Percentiles rank a stretch among this genome's conserved stretches.
Evolutionary conservation across 2,888 invertebrate genomes (phyloP).

Genomic region (Amaurobius ferox): DNA sequence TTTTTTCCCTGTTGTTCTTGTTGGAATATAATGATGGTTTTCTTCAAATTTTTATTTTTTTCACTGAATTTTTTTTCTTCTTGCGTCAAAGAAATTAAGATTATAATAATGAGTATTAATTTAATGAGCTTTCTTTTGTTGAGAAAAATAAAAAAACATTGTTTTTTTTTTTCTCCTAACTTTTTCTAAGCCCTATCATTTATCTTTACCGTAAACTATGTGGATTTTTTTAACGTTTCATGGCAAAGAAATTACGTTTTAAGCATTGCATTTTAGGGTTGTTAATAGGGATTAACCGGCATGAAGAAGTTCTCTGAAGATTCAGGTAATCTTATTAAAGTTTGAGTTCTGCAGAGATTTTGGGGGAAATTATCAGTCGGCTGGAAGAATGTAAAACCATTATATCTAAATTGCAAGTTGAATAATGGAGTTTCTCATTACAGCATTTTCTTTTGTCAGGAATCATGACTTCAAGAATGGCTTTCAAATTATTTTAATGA

Average conservation of each 20-base stretch:
- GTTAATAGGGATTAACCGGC: conserved; percentile 52
- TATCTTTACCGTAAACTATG: conserved; percentile 13
- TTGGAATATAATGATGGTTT: conserved; percentile 57
- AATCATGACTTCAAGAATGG: no score
- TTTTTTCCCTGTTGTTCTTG: conserved; percentile 4
- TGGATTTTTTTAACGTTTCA: conserved; percentile 12
- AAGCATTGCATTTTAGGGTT: conserved; percentile 38
- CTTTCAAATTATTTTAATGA: no score
- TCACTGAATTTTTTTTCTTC: conserved; percentile 21
- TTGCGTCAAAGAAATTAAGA: conserved; percentile 69
- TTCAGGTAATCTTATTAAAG: conserved; percentile 46
- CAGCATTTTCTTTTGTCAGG: no score
- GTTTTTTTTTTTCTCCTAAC: background rate
- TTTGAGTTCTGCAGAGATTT: conserved; percentile 35
- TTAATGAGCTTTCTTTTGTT: conserved; percentile 63
- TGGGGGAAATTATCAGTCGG: background rate
- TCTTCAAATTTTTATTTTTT: conserved; percentile 50
- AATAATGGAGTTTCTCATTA: no score
- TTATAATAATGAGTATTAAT: conserved; percentile 72
- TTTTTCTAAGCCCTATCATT: conserved; percentile 10
- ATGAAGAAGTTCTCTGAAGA: conserved; percentile 15
- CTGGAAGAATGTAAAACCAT: no score
- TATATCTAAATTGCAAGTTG: no score
- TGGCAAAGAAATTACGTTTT: conserved; percentile 65
- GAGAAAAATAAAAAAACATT: conserved; percentile 13